Conservation (phyloP, 2,113 vertebrate genomes). For the Drymodes brunneopygia region DNA sequence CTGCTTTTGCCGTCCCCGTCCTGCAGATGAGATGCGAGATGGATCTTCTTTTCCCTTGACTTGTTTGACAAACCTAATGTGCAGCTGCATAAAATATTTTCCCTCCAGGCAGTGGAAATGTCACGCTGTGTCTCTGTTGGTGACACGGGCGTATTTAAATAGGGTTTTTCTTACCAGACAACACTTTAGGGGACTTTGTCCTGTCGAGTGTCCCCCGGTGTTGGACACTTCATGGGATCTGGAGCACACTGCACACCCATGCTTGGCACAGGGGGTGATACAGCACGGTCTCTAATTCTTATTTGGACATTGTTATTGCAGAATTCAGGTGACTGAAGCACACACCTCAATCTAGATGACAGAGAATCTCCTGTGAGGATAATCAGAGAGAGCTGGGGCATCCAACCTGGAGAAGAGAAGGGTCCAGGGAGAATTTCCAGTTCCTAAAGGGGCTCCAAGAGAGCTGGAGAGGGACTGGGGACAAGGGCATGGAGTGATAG, state of each 20-base stretch:
- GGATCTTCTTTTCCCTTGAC: constrained; percentile 1
- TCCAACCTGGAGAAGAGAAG: background rate
- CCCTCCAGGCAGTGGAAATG: constrained; percentile 6
- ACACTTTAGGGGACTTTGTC: background rate
- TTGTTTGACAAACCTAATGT: constrained; percentile 19
- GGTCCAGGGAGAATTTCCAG: background rate
- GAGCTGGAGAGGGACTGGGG: background rate
- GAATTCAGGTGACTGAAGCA: background rate
- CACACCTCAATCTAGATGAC: background rate
- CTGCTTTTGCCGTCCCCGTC: background rate
- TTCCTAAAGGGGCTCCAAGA: background rate
- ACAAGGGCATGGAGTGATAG: background rate
- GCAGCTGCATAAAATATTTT: constrained; percentile 22
- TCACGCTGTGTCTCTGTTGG: background rate
- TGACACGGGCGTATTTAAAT: background rate
- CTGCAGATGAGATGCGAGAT: background rate
- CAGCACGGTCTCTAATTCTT: no score
- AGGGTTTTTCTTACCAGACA: background rate
- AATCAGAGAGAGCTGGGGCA: background rate
- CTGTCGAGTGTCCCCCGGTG: background rate
- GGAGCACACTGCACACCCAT: background rate
- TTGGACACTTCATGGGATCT: background rate
- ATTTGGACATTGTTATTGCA: background rate
- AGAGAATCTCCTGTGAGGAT: background rate
- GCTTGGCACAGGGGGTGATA: background rate